phyloP scores from a whole-genome alignment of 2,113 vertebrate species.

The Pithys albifrons region DNA sequence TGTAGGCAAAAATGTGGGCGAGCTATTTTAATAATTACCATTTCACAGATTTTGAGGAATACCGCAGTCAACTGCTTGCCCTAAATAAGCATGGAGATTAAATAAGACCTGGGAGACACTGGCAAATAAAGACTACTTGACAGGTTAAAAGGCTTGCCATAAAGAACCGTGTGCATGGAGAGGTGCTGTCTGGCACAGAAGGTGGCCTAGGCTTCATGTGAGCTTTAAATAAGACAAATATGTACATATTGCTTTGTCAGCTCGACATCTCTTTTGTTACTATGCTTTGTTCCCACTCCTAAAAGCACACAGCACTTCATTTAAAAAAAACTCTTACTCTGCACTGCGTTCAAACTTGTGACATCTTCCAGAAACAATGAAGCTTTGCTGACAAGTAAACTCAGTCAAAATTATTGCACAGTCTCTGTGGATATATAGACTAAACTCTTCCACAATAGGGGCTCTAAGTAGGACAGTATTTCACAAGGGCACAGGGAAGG shows the following conservation, averaged over 20 bases:
- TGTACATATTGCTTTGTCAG: not conserved
- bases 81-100: slow-evolving; percentile 15
- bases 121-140: not conserved
- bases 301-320: not conserved
- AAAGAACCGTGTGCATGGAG: not conserved
- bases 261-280: not conserved
- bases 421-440: not conserved
- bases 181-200: not conserved
- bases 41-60: not conserved
- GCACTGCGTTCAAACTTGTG: not conserved
- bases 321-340: not conserved
- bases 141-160: slow-evolving; percentile 1
- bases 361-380: not conserved
- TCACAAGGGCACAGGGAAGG: not conserved
- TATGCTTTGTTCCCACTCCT: not conserved
- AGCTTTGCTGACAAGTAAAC: slow-evolving; percentile 18
- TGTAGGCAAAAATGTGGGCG: not conserved
- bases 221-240: slow-evolving; percentile 23
- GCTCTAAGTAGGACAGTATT: not conserved
- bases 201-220: not conserved
- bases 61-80: not conserved
- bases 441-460: not conserved
- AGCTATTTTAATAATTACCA: not conserved
- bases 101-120: not conserved
- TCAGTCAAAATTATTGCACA: not conserved